Percentiles rank a stretch among this genome's conserved stretches.
These are phyloP conservation scores for Lepidochrysops patricia DNA, from an alignment of 2,888 invertebrate genomes.

Conservation along the genomic window DNA sequence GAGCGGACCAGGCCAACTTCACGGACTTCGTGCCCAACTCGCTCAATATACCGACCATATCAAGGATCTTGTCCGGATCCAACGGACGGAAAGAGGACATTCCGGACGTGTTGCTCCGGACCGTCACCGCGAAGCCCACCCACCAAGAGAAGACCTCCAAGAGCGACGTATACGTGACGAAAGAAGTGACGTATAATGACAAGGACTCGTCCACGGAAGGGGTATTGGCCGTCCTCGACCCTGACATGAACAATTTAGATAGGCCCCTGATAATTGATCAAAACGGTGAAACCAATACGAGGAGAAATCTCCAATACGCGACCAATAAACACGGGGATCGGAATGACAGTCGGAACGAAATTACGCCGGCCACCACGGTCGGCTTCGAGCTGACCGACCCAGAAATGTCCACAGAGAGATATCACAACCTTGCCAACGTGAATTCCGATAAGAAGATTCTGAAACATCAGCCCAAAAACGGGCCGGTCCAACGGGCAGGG, in stretches of 20 bases:
- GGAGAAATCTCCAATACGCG: conserved; percentile 65
- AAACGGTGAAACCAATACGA: conserved; percentile 68
- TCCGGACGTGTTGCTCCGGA: conserved; percentile 82
- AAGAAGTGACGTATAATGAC: conserved; percentile 65
- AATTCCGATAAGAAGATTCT: conserved; percentile 68
- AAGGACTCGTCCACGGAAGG: conserved; percentile 65
- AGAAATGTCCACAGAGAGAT: conserved; percentile 69
- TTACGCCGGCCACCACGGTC: conserved; percentile 59
- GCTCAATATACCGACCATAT: conserved; percentile 86
- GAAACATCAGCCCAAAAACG: conserved; percentile 55
- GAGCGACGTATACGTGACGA: conserved; percentile 57
- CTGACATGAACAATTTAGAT: conserved; percentile 70
- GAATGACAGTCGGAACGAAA: conserved; percentile 52
- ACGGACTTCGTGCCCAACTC: conserved; percentile 79
- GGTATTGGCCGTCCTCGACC: conserved; percentile 63
- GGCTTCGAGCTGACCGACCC: conserved; percentile 65
- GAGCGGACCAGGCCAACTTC: conserved; percentile 65
- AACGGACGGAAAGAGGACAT: conserved; percentile 89
- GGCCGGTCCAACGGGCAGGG: conserved; percentile 63
- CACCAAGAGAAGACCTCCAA: conserved; percentile 62
- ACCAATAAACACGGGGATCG: conserved; percentile 50
- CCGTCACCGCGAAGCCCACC: conserved; percentile 76
- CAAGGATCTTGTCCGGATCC: conserved; percentile 88
- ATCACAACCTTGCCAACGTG: conserved; percentile 75
- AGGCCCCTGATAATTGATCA: conserved; percentile 63